Conservation (phyloP, 2,797 vertebrate species). For the Helostoma temminkii region DNA sequence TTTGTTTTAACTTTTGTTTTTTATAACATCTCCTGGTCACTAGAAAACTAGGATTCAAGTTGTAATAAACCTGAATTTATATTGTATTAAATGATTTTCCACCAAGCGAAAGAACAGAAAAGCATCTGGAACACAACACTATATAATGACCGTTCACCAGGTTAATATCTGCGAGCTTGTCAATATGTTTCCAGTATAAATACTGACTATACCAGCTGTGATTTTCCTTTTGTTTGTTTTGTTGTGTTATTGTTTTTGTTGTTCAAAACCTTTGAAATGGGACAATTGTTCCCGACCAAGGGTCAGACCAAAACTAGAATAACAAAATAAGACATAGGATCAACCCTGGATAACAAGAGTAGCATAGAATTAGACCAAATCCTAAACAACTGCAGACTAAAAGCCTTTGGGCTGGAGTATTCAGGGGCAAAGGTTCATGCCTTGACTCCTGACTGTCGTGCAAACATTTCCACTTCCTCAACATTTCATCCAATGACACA, state of each 20-base stretch:
- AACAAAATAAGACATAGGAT: neutral
- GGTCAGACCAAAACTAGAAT: neutral
- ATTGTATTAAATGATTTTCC: too few species aligned
- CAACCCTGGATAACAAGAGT: neutral
- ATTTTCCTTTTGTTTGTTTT: neutral
- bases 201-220: too few species aligned
- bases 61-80: neutral
- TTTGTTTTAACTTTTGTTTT: neutral
- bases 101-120: neutral
- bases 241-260: too few species aligned
- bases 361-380: slow-evolving; percentile 6
- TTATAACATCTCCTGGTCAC: neutral
- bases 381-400: slow-evolving; percentile 9
- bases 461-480: slow-evolving; percentile 76
- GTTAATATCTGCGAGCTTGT: too few species aligned
- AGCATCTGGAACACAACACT: neutral
- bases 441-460: slow-evolving; percentile 49
- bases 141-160: neutral
- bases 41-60: neutral
- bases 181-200: too few species aligned
- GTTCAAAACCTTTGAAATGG: neutral
- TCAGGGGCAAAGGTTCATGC: slow-evolving; percentile 55
- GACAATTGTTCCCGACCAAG: neutral
- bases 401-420: slow-evolving; percentile 28
- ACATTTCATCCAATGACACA: slow-evolving; percentile 68